These are phyloP conservation scores for Hydropotes inermis DNA, from an alignment of 2,113 vertebrate species.

Conservation along the genomic window DNA sequence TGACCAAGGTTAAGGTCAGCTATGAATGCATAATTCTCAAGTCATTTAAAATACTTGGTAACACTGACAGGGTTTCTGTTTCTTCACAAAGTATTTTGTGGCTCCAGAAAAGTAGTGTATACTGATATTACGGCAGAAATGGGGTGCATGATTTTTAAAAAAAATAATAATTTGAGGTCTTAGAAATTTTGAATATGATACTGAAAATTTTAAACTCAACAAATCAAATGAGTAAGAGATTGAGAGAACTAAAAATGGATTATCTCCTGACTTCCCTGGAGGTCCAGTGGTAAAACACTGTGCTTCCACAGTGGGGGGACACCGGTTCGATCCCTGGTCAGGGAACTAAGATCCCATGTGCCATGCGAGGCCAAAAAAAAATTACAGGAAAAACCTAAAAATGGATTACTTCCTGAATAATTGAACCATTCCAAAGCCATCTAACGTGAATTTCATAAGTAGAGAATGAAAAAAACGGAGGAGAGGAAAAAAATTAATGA, in stretches of 20 bases:
- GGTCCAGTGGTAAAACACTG: neutral
- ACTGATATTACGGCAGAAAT: too few relatives aligned
- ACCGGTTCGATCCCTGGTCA: neutral
- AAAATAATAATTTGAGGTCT: neutral
- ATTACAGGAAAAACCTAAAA: neutral
- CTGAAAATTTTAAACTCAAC: neutral
- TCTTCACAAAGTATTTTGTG: neutral
- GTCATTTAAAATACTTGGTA: neutral
- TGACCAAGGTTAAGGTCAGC: neutral
- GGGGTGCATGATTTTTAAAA: neutral
- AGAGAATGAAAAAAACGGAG: neutral
- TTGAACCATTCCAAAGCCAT: neutral
- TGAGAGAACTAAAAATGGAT: neutral
- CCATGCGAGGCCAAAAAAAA: accelerated
- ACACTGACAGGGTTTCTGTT: neutral
- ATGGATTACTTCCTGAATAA: neutral
- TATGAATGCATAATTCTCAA: neutral
- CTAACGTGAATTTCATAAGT: neutral
- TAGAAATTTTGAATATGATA: neutral
- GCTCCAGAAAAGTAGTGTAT: neutral
- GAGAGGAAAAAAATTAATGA: neutral
- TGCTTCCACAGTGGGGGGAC: neutral
- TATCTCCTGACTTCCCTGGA: neutral
- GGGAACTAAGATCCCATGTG: neutral
- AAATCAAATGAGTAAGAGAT: neutral